A percentile compares a stretch with the other conserved stretches of the same genome.
phyloP scores from a whole-genome alignment of 2,888 invertebrate species.

The Pachydiplax longipennis region DNA sequence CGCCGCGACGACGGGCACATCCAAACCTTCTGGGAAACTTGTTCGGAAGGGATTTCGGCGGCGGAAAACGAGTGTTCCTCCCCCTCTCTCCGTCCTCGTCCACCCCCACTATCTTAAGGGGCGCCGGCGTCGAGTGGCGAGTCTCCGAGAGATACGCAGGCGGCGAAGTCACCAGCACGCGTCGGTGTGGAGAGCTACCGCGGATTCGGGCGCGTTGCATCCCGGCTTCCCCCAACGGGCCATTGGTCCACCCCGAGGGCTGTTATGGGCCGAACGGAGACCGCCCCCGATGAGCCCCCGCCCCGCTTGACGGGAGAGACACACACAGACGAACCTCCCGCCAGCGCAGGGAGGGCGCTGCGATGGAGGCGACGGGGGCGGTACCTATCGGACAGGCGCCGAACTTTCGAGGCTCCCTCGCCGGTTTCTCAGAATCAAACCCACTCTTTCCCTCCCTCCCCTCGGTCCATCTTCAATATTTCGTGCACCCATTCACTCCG shows the following conservation, averaged over 20 bases:
- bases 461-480: background rate
- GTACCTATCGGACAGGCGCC: slow-evolving; percentile 35
- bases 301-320: background rate
- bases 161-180: background rate
- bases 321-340: slow-evolving; percentile 26
- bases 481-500: too few relatives aligned
- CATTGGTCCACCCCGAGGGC: background rate
- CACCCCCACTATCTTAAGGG: background rate
- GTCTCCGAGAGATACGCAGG: background rate
- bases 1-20: too few relatives aligned
- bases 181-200: too few relatives aligned
- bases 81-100: background rate
- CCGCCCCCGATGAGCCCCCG: background rate
- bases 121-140: background rate
- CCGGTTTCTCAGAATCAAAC: background rate
- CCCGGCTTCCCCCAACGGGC: background rate
- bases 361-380: slow-evolving; percentile 32
- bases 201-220: background rate
- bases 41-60: background rate
- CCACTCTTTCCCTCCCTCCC: background rate
- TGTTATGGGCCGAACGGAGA: background rate
- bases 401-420: slow-evolving; percentile 8
- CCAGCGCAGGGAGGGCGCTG: background rate
- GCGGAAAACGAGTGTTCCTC: background rate
- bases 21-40: background rate